Conservation (phyloP, 1,140 invertebrate species). For the Trichogramma pretiosum region DNA sequence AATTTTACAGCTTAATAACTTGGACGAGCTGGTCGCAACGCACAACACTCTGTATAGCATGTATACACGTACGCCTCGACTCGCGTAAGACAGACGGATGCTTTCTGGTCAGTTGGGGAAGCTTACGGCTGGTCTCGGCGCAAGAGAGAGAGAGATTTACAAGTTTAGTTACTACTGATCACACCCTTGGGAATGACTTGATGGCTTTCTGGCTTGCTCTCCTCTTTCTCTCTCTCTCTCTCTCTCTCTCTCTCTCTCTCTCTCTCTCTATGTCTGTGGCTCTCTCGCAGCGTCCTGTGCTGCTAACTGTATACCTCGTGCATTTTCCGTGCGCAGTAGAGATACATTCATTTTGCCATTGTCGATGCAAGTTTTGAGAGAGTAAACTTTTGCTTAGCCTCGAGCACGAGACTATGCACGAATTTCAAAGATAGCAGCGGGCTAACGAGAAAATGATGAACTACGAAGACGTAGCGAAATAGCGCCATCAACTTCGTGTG, state of each 20-base stretch:
- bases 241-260: background rate
- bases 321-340: background rate
- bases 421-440: too few species aligned
- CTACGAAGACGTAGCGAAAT: too few species aligned
- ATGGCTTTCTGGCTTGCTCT: conserved; percentile 25
- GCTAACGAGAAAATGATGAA: too few species aligned
- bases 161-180: conserved; percentile 44
- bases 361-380: too few species aligned
- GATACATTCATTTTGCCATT: too few species aligned
- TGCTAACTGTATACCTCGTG: background rate
- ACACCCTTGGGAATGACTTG: conserved; percentile 35
- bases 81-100: conserved; percentile 39
- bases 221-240: background rate
- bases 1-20: too few species aligned
- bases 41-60: too few species aligned
- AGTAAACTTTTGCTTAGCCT: too few species aligned
- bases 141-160: conserved; percentile 35
- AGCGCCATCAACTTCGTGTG: too few species aligned
- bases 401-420: too few species aligned
- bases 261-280: background rate
- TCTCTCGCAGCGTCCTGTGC: background rate
- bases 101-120: conserved; percentile 41
- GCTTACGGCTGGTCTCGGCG: conserved; percentile 22
- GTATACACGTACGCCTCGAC: too few species aligned
- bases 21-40: too few species aligned